Base-by-base conservation (phyloP, 2,888 invertebrate genomes). In the Clanis bilineata region DNA sequence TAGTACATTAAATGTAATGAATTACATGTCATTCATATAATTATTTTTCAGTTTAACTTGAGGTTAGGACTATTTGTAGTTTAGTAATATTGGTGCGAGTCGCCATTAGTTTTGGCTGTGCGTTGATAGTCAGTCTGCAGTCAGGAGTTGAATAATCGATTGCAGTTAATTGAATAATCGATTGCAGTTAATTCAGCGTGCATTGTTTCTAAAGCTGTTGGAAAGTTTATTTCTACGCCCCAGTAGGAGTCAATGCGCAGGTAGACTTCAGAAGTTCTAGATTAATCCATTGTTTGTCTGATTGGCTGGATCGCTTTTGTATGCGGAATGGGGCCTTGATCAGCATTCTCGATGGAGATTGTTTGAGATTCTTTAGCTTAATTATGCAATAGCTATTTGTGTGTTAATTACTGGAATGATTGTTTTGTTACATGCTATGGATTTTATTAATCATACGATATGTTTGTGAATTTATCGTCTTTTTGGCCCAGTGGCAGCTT, bases 211-310 rank as follows among this genome's bases (percentile, higher is more conserved):
- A 28, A 18, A 28, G 4, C 18, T 25, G 10, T 51, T 32, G 32
- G 10, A 21, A 51, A 51, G 32, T 32, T 28, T 51, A 28, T 51
- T 51, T 25, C 28, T 10, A 32, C 51, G 51, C 51, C 32, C 10
- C 15, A 32, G 10, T 18, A 32, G 10, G 32, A 51, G 51, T 51
- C 51, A 51, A 51, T 51, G 10, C 32, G 28, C 51, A 51, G 51
- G 32, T 51, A 32, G 51, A 51, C 28, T 32, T 6, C 32, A 58
- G 58, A 41, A 39, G 43, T 51, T 56, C 51, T 56, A 57, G 60
- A 63, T 63, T 51, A 32, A 54, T 23, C 60, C 32, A 28, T 61
- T 61, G 60, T 63, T 36, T 18, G 1, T n/a, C 18, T 38, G 60
- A 60, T 58, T 63, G 62, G 38, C 38, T 63, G 32, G 32, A 51